phyloP scores from a whole-genome alignment of 2,888 invertebrate genomes.

The Petrolisthes manimaculis region DNA sequence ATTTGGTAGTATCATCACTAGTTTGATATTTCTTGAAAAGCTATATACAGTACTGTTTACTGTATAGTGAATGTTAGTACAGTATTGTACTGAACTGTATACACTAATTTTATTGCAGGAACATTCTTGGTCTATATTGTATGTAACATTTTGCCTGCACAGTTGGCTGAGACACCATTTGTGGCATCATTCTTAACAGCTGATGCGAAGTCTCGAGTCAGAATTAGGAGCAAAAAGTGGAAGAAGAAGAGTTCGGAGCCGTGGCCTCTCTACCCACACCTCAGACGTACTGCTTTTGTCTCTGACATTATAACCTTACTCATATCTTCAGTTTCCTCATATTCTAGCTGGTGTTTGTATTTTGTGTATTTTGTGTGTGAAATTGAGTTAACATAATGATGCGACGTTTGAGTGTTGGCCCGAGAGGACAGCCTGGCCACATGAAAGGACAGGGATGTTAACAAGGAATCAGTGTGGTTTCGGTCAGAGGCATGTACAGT shows the following conservation, averaged over 20 bases:
- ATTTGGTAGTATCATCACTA: too few relatives aligned
- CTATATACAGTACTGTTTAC: too few relatives aligned
- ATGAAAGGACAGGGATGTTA: not conserved
- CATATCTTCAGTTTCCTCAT: not conserved
- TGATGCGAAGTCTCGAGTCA: slow-evolving; percentile 46
- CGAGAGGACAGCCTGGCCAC: slow-evolving; percentile 28
- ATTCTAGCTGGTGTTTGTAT: not conserved
- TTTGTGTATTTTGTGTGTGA: slow-evolving; percentile 4
- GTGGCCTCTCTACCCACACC: slow-evolving; percentile 4
- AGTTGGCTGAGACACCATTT: slow-evolving; percentile 4
- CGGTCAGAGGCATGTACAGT: not conserved
- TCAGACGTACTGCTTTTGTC: slow-evolving; percentile 26
- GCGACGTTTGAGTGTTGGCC: slow-evolving; percentile 24
- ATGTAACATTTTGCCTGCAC: too few relatives aligned
- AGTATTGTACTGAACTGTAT: too few relatives aligned
- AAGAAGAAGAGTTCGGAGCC: slow-evolving; percentile 16
- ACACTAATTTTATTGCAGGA: too few relatives aligned
- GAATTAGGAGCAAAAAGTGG: slow-evolving; percentile 27
- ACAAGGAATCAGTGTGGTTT: slow-evolving; percentile 18
- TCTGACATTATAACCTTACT: not conserved
- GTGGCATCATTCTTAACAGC: slow-evolving; percentile 45
- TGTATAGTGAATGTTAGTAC: too few relatives aligned
- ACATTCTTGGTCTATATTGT: too few relatives aligned
- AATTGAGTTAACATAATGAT: not conserved
- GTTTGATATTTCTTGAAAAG: too few relatives aligned